Conservation (phyloP, 2,113 vertebrate species). For the Nicator chloris region DNA sequence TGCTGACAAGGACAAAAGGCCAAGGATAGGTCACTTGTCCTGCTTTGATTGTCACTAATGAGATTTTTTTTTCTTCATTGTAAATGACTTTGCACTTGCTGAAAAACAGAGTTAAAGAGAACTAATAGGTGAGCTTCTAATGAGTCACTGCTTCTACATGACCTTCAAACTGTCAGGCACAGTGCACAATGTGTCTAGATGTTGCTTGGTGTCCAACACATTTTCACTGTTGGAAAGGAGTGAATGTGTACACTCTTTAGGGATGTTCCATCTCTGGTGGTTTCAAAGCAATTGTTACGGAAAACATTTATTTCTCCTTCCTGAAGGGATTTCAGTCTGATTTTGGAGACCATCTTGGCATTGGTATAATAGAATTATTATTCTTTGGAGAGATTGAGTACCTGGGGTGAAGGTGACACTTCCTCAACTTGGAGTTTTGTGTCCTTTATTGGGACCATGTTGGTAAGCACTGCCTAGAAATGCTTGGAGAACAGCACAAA, state of each 20-base stretch:
- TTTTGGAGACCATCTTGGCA: background rate
- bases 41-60: background rate
- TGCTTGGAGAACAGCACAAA: background rate
- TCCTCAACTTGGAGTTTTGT: background rate
- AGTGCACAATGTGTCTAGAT: background rate
- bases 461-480: background rate
- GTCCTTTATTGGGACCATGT: background rate
- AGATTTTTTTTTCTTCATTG: background rate
- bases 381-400: background rate
- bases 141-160: background rate
- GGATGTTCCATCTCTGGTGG: background rate
- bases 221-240: background rate
- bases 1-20: background rate
- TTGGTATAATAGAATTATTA: background rate
- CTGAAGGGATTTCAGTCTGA: background rate
- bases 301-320: background rate
- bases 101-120: background rate
- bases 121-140: background rate
- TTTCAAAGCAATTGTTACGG: background rate
- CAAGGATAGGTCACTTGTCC: background rate
- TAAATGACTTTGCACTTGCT: background rate
- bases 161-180: background rate
- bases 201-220: background rate
- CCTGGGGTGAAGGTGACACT: background rate
- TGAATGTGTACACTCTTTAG: background rate